Evolutionary conservation across 2,888 invertebrate species (phyloP).

Genomic region (Agapostemon virescens): DNA sequence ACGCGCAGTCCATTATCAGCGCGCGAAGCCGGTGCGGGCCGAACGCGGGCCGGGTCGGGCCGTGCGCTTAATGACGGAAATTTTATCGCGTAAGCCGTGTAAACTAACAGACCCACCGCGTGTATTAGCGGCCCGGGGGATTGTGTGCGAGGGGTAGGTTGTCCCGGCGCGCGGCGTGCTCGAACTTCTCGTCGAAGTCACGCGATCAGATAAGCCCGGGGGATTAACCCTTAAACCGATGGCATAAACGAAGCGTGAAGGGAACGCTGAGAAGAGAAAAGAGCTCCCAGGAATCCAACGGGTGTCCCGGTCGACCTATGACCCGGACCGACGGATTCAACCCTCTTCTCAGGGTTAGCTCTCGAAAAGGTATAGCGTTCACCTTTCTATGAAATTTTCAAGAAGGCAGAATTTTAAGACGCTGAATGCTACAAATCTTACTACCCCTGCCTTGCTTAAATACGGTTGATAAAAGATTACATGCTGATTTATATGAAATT

Average conservation of each 20-base stretch:
- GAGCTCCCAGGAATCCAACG: constrained; percentile 32
- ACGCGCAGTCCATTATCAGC: constrained; percentile 50
- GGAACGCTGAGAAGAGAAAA: constrained; percentile 51
- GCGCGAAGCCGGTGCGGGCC: constrained; percentile 11
- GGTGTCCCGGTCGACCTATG: constrained; percentile 20
- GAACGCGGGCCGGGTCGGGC: background rate
- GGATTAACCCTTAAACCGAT: constrained; percentile 73
- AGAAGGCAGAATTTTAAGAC: too few species aligned
- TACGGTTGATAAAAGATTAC: too few species aligned
- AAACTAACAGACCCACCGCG: constrained; percentile 45
- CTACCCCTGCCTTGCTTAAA: too few species aligned
- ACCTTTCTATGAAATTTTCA: too few species aligned
- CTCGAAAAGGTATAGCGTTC: too few species aligned
- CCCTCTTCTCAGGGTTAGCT: too few species aligned
- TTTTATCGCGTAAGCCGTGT: constrained; percentile 62
- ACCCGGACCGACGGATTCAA: background rate
- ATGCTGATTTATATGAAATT: too few species aligned
- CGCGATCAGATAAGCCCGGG: constrained; percentile 75
- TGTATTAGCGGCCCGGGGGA: constrained; percentile 40
- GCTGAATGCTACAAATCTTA: too few species aligned
- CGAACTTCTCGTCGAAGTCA: constrained; percentile 71
- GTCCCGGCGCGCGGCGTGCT: constrained; percentile 55
- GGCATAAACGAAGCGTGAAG: constrained; percentile 64
- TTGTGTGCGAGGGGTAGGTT: constrained; percentile 38
- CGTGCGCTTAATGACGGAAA: constrained; percentile 59